Conservation (phyloP, 2,797 vertebrate genomes). For the Babyrousa celebensis region DNA sequence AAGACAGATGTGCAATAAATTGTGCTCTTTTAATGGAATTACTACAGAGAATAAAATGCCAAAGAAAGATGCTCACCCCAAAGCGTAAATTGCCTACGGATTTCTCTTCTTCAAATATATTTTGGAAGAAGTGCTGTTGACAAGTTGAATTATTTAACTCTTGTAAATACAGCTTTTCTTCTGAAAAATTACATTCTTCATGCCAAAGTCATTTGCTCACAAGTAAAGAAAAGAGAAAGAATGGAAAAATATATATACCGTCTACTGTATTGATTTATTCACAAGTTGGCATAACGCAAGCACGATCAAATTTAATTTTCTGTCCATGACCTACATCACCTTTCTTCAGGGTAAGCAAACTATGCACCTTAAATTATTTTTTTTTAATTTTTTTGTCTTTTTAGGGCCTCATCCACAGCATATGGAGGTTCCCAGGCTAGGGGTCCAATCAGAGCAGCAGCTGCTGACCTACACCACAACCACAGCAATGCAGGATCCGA, state of each 20-base stretch:
- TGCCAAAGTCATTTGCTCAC: slow-evolving; percentile 63
- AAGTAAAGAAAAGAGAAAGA: slow-evolving; percentile 17
- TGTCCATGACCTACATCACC: neutral
- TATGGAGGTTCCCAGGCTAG: too few relatives aligned
- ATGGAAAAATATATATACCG: neutral
- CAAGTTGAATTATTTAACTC: slow-evolving; percentile 73
- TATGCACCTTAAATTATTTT: neutral
- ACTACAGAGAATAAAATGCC: slow-evolving; percentile 85
- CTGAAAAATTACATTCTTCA: slow-evolving; percentile 55
- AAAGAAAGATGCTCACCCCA: slow-evolving; percentile 72
- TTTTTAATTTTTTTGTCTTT: too few relatives aligned
- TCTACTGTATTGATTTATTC: neutral
- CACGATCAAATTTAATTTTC: slow-evolving; percentile 39
- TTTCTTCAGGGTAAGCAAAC: neutral
- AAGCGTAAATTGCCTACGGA: slow-evolving; percentile 74
- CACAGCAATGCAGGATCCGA: too few relatives aligned
- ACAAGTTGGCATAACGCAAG: neutral
- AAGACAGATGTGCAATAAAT: slow-evolving; percentile 89
- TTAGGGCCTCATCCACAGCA: too few relatives aligned
- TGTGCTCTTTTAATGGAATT: slow-evolving; percentile 89
- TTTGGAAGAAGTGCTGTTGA: slow-evolving; percentile 68
- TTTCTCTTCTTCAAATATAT: slow-evolving; percentile 70
- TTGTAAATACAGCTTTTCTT: slow-evolving; percentile 62
- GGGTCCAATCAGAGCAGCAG: too few relatives aligned
- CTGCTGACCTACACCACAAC: too few relatives aligned